These are phyloP conservation scores for Anneissia japonica DNA, from an alignment of 35 echinoderm and acorn worm species.

Conservation along the genomic window DNA sequence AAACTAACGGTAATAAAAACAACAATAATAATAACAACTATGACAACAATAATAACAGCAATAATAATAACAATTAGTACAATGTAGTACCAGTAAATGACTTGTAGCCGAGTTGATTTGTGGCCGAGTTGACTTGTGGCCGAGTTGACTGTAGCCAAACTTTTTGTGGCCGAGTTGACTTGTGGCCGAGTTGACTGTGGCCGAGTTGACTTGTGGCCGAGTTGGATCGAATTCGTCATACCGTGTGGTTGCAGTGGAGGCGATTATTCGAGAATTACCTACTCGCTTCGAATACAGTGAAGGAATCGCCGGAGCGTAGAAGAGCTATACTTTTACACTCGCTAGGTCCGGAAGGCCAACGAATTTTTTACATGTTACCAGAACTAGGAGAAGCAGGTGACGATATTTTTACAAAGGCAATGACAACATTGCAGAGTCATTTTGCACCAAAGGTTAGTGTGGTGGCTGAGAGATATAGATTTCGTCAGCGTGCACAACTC, in stretches of 20 bases:
- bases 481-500: slow-evolving; percentile 1
- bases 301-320: not conserved
- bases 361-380: slow-evolving; percentile 12
- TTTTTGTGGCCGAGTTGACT: too few species aligned
- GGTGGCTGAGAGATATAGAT: slow-evolving; percentile 11
- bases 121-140: too few species aligned
- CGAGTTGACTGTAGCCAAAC: too few species aligned
- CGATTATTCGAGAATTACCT: slow-evolving; percentile 9
- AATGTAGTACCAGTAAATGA: too few species aligned
- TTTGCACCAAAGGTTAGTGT: not conserved
- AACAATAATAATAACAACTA: too few species aligned
- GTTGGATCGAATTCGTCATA: not conserved
- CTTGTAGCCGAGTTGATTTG: too few species aligned
- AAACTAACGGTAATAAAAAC: too few species aligned
- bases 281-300: not conserved
- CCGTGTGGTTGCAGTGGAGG: slow-evolving; percentile 11
- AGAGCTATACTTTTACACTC: slow-evolving; percentile 7
- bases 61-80: too few species aligned
- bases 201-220: too few species aligned
- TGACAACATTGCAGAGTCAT: not conserved
- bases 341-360: slow-evolving; percentile 9
- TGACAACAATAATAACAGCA: too few species aligned
- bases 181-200: too few species aligned
- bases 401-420: not conserved
- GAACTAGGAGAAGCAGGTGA: not conserved